Conservation (phyloP, 2,797 vertebrate species). For the Etheostoma perlongum region DNA sequence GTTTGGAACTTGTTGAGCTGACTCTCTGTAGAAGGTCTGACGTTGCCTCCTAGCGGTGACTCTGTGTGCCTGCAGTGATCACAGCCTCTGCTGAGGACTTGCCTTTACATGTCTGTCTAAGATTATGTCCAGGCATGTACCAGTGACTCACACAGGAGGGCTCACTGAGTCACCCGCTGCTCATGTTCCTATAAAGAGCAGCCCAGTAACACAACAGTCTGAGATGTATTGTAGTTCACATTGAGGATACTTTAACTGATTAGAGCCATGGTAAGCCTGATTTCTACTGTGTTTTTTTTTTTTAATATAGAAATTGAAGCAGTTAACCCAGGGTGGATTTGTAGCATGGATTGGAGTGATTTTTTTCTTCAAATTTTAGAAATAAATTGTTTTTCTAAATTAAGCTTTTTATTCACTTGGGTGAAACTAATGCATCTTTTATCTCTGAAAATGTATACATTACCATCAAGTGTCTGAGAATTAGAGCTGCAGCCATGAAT, state of each 20-base stretch:
- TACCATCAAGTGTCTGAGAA: background rate
- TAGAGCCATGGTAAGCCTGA: slow-evolving; percentile 65
- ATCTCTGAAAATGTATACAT: background rate
- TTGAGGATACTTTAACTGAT: slow-evolving; percentile 10
- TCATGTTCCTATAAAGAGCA: slow-evolving; percentile 55
- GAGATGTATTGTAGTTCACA: slow-evolving; percentile 11
- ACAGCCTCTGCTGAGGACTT: slow-evolving; percentile 34
- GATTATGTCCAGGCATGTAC: slow-evolving; percentile 82
- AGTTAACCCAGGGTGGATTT: background rate
- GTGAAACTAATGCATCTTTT: background rate
- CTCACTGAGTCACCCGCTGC: slow-evolving; percentile 58
- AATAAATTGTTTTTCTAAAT: too few relatives aligned
- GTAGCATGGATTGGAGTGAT: background rate
- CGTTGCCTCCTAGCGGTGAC: slow-evolving; percentile 51
- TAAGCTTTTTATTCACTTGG: background rate
- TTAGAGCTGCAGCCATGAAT: background rate
- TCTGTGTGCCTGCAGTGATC: background rate
- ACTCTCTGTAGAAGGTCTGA: background rate
- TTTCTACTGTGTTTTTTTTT: slow-evolving; percentile 5
- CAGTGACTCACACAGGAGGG: slow-evolving; percentile 43
- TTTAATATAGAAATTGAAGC: background rate
- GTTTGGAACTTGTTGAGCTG: too few relatives aligned
- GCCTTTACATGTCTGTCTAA: slow-evolving; percentile 73
- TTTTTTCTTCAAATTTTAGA: background rate
- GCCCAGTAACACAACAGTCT: slow-evolving; percentile 1